phyloP scores from a whole-genome alignment of 2,888 invertebrate genomes.

The Sphaerophoria rueppellii region DNA sequence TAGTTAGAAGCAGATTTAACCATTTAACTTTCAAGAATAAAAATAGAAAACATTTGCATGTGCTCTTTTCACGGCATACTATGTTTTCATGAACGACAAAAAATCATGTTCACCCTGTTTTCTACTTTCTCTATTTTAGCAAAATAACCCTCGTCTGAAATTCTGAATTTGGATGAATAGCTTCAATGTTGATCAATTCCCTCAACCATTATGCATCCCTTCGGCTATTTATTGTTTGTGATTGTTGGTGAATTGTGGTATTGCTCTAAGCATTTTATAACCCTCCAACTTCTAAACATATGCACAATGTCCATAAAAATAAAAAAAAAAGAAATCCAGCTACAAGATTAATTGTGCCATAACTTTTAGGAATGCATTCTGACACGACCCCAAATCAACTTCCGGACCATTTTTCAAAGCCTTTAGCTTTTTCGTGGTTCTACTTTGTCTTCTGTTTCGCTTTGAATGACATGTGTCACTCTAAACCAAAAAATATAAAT shows the following conservation, averaged over 20 bases:
- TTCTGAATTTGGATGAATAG: not conserved
- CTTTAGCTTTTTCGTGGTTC: not conserved
- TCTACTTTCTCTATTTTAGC: not conserved
- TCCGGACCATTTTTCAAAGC: not conserved
- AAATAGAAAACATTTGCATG: too few relatives aligned
- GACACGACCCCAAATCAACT: conserved; percentile 22
- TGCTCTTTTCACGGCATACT: too few relatives aligned
- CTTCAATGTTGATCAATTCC: conserved; percentile 46
- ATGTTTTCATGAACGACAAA: too few relatives aligned
- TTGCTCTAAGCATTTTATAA: conserved; percentile 32
- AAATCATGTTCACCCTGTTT: not conserved
- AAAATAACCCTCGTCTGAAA: not conserved
- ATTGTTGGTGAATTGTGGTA: conserved; percentile 33
- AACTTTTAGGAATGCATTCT: conserved; percentile 53
- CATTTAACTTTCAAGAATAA: too few relatives aligned
- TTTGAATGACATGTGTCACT: conserved; percentile 41
- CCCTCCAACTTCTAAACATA: conserved; percentile 41
- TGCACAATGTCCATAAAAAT: not conserved
- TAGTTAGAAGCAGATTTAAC: too few relatives aligned
- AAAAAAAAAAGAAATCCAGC: not conserved
- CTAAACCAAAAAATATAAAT: conserved; percentile 53
- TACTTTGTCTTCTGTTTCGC: not conserved
- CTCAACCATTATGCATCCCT: conserved; percentile 10
- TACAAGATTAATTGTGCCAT: conserved; percentile 66
- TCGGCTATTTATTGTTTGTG: conserved; percentile 38